Base-by-base conservation (phyloP, 2,888 invertebrate species). In the Machimus atricapillus region DNA sequence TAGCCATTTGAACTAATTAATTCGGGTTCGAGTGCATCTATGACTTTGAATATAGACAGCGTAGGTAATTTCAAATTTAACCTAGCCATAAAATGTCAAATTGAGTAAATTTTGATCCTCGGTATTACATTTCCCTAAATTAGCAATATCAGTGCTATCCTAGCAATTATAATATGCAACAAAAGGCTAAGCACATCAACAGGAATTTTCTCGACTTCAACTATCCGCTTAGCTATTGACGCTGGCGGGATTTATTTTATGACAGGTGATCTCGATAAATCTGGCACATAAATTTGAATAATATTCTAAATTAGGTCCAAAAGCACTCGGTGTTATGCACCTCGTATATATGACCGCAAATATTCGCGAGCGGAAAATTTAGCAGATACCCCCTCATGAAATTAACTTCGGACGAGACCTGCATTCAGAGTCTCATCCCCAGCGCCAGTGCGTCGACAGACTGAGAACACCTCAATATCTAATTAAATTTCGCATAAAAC, bases 401-500 rank as follows among this genome's bases (percentile, higher is more conserved):
- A 66, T 66, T 66, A 66, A 66, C 23, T 66, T 66, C 6, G 66
- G n/a, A 56, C 27, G 23, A 12, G 12, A 19, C 9, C 4, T 66
- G 66, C 66, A 66, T 66, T 27, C 23, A 66, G 6, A 66, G 1
- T 8, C 8, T 23, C 66, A 40, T 27, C 12, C 12, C 23, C 6
- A 27, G 6, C 9, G 4, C 46, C 66, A 19, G 27, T 66, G 66
- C 66, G 66, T 66, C 6, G n/a, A 52, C 52, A 66, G 27, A 23
- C 27, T 27, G 19, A 66, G 66, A 19, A 66, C 66, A 27, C 66
- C 27, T 73, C 19, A 23, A 66, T 43, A 19, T 66, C 66, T 85
- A 85, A 85, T 85, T 85, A 74, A 85, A 85, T 85, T 85, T 73
- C 85, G 85, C 31, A 74, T 85, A 85, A 85, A 85, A 74, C 85